Conservation (phyloP, 2,113 vertebrate genomes). For the Lepus timidus region DNA sequence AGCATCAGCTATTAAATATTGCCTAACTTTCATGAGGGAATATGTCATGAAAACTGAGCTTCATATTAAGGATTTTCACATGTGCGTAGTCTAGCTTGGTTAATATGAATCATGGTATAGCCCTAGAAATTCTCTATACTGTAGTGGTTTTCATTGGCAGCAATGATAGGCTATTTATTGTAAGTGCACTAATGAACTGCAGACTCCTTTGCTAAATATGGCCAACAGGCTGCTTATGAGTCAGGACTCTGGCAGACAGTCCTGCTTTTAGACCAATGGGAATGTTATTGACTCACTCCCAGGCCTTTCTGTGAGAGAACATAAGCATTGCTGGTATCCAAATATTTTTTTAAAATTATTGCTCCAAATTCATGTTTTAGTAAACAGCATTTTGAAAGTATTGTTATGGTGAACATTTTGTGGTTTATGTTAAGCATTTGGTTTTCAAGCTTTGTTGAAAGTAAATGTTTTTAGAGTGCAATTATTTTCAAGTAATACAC, state of each 20-base stretch:
- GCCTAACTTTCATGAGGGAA: conserved; percentile 35
- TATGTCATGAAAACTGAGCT: neutral
- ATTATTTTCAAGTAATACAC: conserved; percentile 55
- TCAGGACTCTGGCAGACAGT: conserved; percentile 77
- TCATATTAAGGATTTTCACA: neutral
- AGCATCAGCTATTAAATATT: conserved; percentile 22
- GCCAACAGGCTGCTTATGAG: conserved; percentile 80
- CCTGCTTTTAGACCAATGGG: conserved; percentile 70
- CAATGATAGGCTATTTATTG: conserved; percentile 75
- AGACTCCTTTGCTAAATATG: conserved; percentile 79
- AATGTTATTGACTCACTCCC: conserved; percentile 70
- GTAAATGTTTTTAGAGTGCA: conserved; percentile 43
- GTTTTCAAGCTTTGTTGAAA: conserved; percentile 67
- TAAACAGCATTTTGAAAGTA: conserved; percentile 67
- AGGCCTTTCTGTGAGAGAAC: conserved; percentile 65
- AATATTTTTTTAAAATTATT: conserved; percentile 61
- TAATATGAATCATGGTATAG: neutral
- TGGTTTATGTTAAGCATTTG: conserved; percentile 63
- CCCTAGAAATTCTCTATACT: conserved; percentile 66
- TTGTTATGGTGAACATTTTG: conserved; percentile 75
- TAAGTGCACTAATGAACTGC: conserved; percentile 79
- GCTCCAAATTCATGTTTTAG: conserved; percentile 59
- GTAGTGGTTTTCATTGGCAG: conserved; percentile 51
- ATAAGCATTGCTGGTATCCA: conserved; percentile 32
- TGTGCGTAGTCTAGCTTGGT: neutral